Evolutionary conservation across 1,140 invertebrate genomes (phyloP).

Genomic region (Pseudomyrmex gracilis): DNA sequence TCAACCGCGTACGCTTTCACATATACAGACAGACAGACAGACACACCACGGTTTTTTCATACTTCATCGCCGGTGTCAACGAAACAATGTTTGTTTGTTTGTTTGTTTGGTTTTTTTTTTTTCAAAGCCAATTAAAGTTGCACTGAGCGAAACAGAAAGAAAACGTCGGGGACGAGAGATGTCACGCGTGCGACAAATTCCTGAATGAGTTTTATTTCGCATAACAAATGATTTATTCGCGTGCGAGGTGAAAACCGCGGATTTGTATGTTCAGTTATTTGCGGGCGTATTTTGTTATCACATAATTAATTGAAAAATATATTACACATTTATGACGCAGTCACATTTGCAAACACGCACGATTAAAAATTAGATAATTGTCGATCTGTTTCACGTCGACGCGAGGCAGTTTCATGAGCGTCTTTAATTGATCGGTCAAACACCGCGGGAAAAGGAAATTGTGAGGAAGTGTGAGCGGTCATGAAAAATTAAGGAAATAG

Average conservation of each 20-base stretch:
- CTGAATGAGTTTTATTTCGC: not conserved
- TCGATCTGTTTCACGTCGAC: conserved; percentile 19
- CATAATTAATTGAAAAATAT: too few species aligned
- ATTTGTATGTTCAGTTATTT: not conserved
- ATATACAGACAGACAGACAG: too few species aligned
- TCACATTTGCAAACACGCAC: not conserved
- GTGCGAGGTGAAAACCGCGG: not conserved
- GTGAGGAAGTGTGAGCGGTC: conserved; percentile 51
- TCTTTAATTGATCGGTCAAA: conserved; percentile 53
- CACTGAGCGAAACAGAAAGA: not conserved
- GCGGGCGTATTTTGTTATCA: not conserved
- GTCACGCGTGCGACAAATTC: not conserved
- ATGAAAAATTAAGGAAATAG: conserved; percentile 67
- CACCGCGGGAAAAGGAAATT: conserved; percentile 42
- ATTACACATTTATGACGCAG: not conserved
- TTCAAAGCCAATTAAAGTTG: conserved; percentile 41
- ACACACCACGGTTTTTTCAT: not conserved
- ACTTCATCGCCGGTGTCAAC: not conserved
- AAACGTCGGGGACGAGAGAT: not conserved
- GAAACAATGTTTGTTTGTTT: too few species aligned
- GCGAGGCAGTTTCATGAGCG: conserved; percentile 36
- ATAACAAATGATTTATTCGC: not conserved
- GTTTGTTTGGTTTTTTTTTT: too few species aligned
- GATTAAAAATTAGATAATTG: conserved; percentile 11
- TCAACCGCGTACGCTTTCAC: not conserved